Base-by-base conservation (phyloP, 2,888 invertebrate genomes). In the Catocala nupta region DNA sequence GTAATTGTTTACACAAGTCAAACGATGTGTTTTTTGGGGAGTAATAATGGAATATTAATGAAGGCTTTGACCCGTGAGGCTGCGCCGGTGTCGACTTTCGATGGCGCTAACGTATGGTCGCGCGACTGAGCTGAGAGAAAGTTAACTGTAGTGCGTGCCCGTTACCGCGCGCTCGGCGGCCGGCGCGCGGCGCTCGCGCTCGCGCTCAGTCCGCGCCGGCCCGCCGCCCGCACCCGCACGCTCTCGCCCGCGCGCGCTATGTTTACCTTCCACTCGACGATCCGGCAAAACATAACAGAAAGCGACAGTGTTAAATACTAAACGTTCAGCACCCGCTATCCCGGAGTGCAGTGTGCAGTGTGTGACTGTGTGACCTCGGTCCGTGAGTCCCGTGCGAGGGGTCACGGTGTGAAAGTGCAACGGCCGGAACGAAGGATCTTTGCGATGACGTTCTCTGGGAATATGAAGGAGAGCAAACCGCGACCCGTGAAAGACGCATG, bases 81-180 rank as follows among this genome's bases (percentile, higher is more conserved):
- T 84, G 84, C 81, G 83, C 81, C 81, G 83, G 82, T 76, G 81
- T 82, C 83, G 86, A 93, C 93, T 93, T 94, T 93, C 93, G 93
- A 91, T 93, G 87, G 87, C 87, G 90, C 87, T 85, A 88, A 84
- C 82, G 86, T 89, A 87, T 87, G 86, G 87, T 79, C 81, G 85
- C 81, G 82, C 84, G 85, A 83, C 83, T 82, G 82, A 83, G 77
- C 78, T 79, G 85, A 88, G 93, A 93, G 94, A 94, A 94, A 94
- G 94, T 94, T 94, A 93, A 94, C 94, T 90, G 94, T 94, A 87
- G 91, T 91, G 90, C 91, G 93, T 87, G 84, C 92, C 90, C 91
- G 90, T 90, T 93, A 91, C 86, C 85, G 85, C 80, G 65, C 67
- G 70, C 39, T 47, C 13, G 34, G 55, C 16, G 66, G 82, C 52